Conservation (phyloP, 53 echinoderm and acorn worm genomes). For the Crossaster papposus region DNA sequence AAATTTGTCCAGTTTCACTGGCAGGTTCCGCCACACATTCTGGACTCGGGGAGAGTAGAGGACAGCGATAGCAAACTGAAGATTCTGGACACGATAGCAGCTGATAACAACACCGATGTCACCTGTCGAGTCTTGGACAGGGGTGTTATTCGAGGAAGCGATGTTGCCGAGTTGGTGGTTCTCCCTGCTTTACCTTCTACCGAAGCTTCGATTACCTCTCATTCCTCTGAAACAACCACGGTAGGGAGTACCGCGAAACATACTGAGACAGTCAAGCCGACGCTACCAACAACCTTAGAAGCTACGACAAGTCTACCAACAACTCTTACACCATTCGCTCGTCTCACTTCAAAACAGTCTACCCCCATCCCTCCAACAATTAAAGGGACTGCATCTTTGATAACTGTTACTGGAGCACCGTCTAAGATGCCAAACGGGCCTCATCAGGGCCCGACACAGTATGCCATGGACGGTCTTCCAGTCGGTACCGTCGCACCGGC, state of each 20-base stretch:
- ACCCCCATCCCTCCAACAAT: background rate
- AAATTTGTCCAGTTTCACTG: slow-evolving; percentile 5
- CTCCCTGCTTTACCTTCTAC: slow-evolving; percentile 39
- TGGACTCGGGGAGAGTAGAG: background rate
- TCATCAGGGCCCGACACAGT: slow-evolving; percentile 22
- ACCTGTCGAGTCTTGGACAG: background rate
- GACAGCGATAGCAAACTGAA: background rate
- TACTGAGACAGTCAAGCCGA: background rate
- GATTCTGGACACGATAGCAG: slow-evolving; percentile 19
- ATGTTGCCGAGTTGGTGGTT: slow-evolving; percentile 12
- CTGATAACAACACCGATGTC: slow-evolving; percentile 55
- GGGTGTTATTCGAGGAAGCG: background rate
- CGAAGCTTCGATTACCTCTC: background rate
- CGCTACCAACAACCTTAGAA: background rate
- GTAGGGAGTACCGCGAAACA: slow-evolving; percentile 14
- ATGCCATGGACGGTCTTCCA: background rate
- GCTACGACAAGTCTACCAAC: slow-evolving; percentile 1
- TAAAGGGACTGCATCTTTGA: background rate
- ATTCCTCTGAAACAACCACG: background rate
- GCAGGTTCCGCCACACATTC: slow-evolving; percentile 16
- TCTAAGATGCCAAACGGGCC: slow-evolving; percentile 23
- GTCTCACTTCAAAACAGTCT: background rate
- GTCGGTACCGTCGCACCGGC: slow-evolving; percentile 29
- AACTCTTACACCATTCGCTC: background rate
- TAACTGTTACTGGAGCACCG: background rate